These are phyloP conservation scores for Anableps anableps DNA, from an alignment of 2,797 vertebrate species.

Conservation along the genomic window DNA sequence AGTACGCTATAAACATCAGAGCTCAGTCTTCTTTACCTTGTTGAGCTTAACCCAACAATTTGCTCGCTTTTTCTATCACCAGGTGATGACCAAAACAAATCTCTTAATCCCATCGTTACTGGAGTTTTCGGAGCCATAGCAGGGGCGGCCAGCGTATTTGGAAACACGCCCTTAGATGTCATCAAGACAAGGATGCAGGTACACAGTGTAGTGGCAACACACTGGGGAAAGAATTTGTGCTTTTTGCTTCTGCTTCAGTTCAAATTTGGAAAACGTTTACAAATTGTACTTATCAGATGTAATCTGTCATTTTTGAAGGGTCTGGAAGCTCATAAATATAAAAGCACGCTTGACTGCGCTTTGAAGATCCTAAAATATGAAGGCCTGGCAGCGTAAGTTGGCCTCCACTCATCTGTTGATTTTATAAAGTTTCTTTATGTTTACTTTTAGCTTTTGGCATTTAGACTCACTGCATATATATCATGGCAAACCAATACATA, in stretches of 20 bases:
- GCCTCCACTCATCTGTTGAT: constrained; percentile 2
- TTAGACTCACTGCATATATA: neutral
- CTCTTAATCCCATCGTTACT: constrained; percentile 89
- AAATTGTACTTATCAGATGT: neutral
- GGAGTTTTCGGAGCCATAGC: constrained; percentile 89
- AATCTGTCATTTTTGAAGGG: constrained; percentile 76
- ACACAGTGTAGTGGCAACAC: neutral
- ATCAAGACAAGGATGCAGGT: constrained; percentile 98
- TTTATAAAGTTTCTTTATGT: neutral
- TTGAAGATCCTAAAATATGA: constrained; percentile 91
- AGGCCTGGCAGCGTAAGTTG: constrained; percentile 89
- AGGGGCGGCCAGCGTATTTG: constrained; percentile 93
- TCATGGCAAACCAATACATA: neutral
- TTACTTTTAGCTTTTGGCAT: neutral
- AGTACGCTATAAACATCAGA: neutral
- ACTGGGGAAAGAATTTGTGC: neutral
- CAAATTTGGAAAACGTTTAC: neutral
- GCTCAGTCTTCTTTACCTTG: neutral
- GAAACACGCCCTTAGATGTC: constrained; percentile 94
- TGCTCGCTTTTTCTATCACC: neutral
- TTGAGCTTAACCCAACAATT: too few species aligned
- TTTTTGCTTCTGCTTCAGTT: neutral
- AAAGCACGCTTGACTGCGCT: constrained; percentile 90
- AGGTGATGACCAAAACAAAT: constrained; percentile 89
- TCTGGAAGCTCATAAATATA: constrained; percentile 94